Percentiles rank a stretch among this genome's conserved stretches.
Evolutionary conservation across 1,140 invertebrate species (phyloP).

Genomic region (Arion vulgaris): DNA sequence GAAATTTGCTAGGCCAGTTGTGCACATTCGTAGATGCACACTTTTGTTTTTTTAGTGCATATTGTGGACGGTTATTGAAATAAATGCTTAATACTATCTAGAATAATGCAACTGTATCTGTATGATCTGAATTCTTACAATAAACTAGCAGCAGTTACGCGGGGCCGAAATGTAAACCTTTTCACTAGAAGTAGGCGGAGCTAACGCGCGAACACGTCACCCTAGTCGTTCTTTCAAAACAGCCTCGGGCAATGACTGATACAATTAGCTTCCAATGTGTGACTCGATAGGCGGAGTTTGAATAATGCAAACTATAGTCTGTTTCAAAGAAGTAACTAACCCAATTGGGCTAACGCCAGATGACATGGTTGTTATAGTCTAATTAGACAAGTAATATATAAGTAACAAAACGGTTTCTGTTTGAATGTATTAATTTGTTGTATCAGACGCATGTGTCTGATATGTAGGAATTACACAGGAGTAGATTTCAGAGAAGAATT

Average conservation of each 20-base stretch:
- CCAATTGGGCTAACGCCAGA: too few relatives aligned
- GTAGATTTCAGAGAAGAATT: too few relatives aligned
- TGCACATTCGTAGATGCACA: background rate
- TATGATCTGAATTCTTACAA: background rate
- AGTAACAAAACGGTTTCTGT: too few relatives aligned
- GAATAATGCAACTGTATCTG: background rate
- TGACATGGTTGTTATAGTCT: too few relatives aligned
- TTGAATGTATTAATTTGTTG: too few relatives aligned
- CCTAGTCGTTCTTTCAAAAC: background rate
- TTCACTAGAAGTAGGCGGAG: background rate
- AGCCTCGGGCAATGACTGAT: background rate
- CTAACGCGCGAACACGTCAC: background rate
- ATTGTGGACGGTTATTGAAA: background rate
- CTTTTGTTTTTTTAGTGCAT: background rate
- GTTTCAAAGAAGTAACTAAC: background rate
- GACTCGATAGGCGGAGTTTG: background rate
- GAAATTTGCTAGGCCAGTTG: background rate
- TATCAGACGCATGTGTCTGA: too few relatives aligned
- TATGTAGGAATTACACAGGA: too few relatives aligned
- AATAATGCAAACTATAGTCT: background rate
- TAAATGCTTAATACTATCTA: background rate
- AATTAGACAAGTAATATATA: too few relatives aligned
- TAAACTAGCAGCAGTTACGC: background rate
- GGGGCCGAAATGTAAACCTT: background rate
- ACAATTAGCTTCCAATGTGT: background rate